Percentiles rank a stretch among this genome's conserved stretches.
phyloP scores from a whole-genome alignment of 2,888 invertebrate species.

The Agriopis aurantiaria region DNA sequence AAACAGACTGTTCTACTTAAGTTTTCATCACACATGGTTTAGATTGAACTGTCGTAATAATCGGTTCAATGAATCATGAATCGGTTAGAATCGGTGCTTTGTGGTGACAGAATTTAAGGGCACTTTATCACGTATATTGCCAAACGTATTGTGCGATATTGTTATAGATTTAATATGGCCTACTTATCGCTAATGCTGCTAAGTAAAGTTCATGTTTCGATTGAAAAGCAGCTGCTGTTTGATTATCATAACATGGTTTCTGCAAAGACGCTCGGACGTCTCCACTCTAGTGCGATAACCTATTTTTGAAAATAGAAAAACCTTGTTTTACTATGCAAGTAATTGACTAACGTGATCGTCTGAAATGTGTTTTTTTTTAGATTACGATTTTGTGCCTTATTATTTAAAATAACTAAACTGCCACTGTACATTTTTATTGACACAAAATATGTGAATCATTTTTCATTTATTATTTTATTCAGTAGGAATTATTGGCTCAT shows the following conservation, averaged over 20 bases:
- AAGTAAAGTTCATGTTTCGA: slow-evolving; percentile 1
- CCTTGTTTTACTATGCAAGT: not conserved
- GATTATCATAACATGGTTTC: slow-evolving; percentile 27
- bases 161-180: slow-evolving; percentile 6
- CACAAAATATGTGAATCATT: no score
- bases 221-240: slow-evolving; percentile 13
- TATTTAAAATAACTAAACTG: no score
- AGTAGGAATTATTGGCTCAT: no score
- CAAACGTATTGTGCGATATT: slow-evolving; percentile 8
- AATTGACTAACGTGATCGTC: no score
- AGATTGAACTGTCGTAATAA: slow-evolving; percentile 28
- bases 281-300: not conserved
- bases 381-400: no score
- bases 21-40: slow-evolving; percentile 40
- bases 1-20: slow-evolving; percentile 31
- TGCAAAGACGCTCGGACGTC: slow-evolving; percentile 25
- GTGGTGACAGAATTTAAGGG: slow-evolving; percentile 21
- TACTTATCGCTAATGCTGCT: not conserved
- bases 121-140: slow-evolving; percentile 10
- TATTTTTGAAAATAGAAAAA: not conserved
- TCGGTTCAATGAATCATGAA: not conserved
- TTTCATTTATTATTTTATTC: not conserved
- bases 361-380: no score
- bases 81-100: slow-evolving; percentile 10
- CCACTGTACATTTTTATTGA: no score